phyloP scores from a whole-genome alignment of 2,888 invertebrate species.

The Habroteleia sp. region DNA sequence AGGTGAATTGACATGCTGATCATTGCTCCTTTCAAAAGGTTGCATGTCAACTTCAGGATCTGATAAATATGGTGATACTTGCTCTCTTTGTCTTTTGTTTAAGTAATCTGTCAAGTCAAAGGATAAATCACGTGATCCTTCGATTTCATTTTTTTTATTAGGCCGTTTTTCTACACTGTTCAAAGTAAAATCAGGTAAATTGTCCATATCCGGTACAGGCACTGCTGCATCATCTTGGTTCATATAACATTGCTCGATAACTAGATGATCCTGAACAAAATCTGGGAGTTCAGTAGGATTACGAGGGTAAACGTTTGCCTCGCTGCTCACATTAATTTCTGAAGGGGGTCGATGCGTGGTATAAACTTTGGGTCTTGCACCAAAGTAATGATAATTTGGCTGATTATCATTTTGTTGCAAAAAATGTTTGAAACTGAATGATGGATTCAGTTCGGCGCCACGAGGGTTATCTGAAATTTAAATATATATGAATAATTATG shows the following conservation, averaged over 20 bases:
- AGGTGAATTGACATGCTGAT: conserved; percentile 65
- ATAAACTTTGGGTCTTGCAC: conserved; percentile 90
- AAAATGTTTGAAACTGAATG: conserved; percentile 93
- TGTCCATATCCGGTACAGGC: conserved; percentile 84
- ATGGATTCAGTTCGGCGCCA: conserved; percentile 85
- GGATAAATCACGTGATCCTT: conserved; percentile 65
- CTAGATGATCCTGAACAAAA: conserved; percentile 94
- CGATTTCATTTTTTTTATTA: conserved; percentile 56
- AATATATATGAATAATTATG: too few relatives aligned
- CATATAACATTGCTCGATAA: conserved; percentile 89
- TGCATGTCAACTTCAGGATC: conserved; percentile 69
- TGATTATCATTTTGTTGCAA: conserved; percentile 85
- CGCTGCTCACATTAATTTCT: conserved; percentile 82
- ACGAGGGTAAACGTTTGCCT: conserved; percentile 82
- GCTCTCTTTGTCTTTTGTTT: conserved; percentile 66
- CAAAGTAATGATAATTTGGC: conserved; percentile 86
- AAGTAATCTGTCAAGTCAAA: conserved; percentile 73
- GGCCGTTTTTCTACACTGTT: conserved; percentile 79
- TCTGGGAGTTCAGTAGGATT: conserved; percentile 89
- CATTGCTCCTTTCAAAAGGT: conserved; percentile 65
- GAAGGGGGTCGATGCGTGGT: conserved; percentile 77
- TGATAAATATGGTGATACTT: conserved; percentile 39
- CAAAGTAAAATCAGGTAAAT: conserved; percentile 86
- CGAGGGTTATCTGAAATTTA: conserved; percentile 82
- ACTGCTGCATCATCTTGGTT: conserved; percentile 72